Percentiles rank a stretch among this genome's conserved stretches.
Evolutionary conservation across 2,797 vertebrate species (phyloP).

Genomic region (Sebastes ruberrimus): DNA sequence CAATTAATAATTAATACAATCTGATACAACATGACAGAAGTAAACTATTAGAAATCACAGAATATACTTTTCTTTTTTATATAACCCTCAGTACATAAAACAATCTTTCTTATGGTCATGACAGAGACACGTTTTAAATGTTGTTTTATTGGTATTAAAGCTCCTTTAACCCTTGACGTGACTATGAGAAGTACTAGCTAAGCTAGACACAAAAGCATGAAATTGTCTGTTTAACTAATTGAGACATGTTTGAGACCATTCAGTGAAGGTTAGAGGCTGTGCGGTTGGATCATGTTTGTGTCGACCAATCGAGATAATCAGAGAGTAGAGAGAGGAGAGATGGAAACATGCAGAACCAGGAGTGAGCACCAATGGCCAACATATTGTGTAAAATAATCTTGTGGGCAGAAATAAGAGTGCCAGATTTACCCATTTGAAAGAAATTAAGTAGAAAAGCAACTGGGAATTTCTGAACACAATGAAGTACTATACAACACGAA

Average conservation of each 20-base stretch:
- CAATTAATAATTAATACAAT: neutral
- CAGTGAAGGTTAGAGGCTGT: neutral
- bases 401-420: neutral
- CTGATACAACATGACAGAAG: neutral
- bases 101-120: neutral
- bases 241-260: neutral
- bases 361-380: neutral
- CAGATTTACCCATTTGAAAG: fast-evolving
- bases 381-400: neutral
- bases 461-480: neutral
- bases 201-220: neutral
- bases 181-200: neutral
- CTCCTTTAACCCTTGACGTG: neutral
- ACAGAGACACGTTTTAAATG: neutral
- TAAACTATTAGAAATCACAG: neutral
- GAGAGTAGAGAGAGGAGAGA: neutral
- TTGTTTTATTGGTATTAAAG: neutral
- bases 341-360: neutral
- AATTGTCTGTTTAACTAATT: neutral
- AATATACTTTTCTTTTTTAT: neutral
- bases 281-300: too few species aligned
- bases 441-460: neutral
- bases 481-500: neutral
- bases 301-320: neutral
- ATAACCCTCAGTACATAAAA: neutral